These are phyloP conservation scores for Hipposideros larvatus DNA, from an alignment of 2,797 vertebrate species.

Conservation along the genomic window DNA sequence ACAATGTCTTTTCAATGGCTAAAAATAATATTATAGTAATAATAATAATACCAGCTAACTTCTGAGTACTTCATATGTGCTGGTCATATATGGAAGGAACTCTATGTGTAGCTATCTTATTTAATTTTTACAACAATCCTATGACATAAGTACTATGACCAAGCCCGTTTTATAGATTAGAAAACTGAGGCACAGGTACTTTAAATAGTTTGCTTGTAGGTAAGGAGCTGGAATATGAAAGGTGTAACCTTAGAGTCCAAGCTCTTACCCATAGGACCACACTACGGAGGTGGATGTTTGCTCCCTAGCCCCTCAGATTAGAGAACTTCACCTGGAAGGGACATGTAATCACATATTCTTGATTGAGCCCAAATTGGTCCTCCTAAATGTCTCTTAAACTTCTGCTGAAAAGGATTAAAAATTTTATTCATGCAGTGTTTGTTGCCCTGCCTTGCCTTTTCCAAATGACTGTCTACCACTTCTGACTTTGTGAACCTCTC, in stretches of 20 bases:
- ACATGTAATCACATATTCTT: constrained; percentile 12
- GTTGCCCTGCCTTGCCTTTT: constrained; percentile 32
- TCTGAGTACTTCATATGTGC: neutral
- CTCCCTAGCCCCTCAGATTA: neutral
- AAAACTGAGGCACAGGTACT: neutral
- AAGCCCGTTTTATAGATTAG: neutral
- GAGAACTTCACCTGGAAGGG: neutral
- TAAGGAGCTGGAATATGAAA: neutral
- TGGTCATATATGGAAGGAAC: neutral
- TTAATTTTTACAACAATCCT: neutral
- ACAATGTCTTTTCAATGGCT: neutral
- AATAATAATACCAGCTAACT: neutral
- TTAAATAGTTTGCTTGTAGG: neutral
- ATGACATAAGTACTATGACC: neutral
- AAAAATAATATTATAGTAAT: neutral
- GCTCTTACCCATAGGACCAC: neutral
- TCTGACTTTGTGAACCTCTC: constrained; percentile 51
- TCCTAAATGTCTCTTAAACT: constrained; percentile 33
- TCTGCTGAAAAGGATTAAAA: constrained; percentile 34
- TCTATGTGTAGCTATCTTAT: neutral
- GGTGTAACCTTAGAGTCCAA: neutral
- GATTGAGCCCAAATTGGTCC: constrained; percentile 16
- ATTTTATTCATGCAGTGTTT: neutral
- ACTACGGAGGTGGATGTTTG: neutral
- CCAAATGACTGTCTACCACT: constrained; percentile 51